A percentile compares a stretch with the other conserved stretches of the same genome.
These are phyloP conservation scores for Nymphalis c-album DNA, from an alignment of 2,888 invertebrate species.

Conservation along the genomic window DNA sequence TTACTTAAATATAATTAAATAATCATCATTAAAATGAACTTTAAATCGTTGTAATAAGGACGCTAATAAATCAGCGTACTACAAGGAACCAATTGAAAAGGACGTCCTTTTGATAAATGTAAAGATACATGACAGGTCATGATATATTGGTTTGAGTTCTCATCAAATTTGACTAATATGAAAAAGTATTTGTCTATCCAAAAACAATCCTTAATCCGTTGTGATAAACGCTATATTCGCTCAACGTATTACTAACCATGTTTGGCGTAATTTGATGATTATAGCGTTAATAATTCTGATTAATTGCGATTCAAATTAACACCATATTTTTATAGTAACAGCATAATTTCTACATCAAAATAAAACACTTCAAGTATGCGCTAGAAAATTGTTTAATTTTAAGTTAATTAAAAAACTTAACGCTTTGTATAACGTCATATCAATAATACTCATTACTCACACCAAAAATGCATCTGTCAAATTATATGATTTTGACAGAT, in stretches of 20 bases:
- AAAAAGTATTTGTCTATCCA: not conserved
- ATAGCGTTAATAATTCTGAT: slow-evolving; percentile 8
- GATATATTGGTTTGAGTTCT: not conserved
- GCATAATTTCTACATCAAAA: slow-evolving; percentile 2
- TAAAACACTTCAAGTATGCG: not conserved
- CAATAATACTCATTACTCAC: too few species aligned
- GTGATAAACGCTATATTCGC: not conserved
- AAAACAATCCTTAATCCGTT: not conserved
- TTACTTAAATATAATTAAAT: slow-evolving; percentile 12
- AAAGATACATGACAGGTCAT: slow-evolving; percentile 8
- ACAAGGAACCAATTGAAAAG: slow-evolving; percentile 18
- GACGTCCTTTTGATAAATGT: slow-evolving; percentile 11
- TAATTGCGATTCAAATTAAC: slow-evolving; percentile 11
- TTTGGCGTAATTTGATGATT: slow-evolving; percentile 8
- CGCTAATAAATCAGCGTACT: slow-evolving; percentile 7
- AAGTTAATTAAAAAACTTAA: not conserved
- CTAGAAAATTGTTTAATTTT: slow-evolving; percentile 4
- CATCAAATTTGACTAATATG: slow-evolving; percentile 6
- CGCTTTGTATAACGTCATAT: too few species aligned
- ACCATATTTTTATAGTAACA: slow-evolving; percentile 11
- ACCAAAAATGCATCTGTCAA: too few species aligned
- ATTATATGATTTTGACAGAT: too few species aligned
- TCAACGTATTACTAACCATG: not conserved
- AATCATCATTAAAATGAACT: slow-evolving; percentile 27
- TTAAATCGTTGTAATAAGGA: slow-evolving; percentile 31